phyloP scores from a whole-genome alignment of 2,888 invertebrate species.

The Teinopalpus imperialis region DNA sequence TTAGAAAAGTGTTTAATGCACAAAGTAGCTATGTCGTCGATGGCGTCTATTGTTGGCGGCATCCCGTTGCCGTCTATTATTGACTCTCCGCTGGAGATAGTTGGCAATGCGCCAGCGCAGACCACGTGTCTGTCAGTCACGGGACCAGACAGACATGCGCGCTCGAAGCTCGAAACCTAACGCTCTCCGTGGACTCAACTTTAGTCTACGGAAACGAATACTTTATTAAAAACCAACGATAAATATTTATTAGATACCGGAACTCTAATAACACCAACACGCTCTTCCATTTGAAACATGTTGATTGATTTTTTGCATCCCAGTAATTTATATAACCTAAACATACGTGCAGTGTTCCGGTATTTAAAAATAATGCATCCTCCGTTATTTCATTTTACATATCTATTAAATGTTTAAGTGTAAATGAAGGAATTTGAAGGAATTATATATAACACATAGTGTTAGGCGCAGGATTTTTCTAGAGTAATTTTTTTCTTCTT shows the following conservation, averaged over 20 bases:
- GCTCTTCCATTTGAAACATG: neutral
- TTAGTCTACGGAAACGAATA: slow-evolving; percentile 20
- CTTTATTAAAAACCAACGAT: slow-evolving; percentile 1
- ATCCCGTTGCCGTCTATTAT: slow-evolving; percentile 79
- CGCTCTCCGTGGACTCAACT: slow-evolving; percentile 41
- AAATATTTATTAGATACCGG: neutral
- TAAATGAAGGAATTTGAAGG: too few species aligned
- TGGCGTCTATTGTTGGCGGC: slow-evolving; percentile 80
- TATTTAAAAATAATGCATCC: neutral
- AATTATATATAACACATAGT: neutral
- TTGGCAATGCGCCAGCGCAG: slow-evolving; percentile 73
- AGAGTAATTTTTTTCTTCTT: neutral
- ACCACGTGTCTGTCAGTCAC: slow-evolving; percentile 77
- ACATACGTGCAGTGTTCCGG: too few species aligned
- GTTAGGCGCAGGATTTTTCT: neutral
- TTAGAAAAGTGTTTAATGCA: slow-evolving; percentile 6
- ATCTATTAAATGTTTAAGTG: too few species aligned
- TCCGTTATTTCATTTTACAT: too few species aligned
- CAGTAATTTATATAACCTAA: neutral
- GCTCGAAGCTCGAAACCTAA: slow-evolving; percentile 45
- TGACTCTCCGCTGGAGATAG: slow-evolving; percentile 80
- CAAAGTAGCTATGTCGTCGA: slow-evolving; percentile 29
- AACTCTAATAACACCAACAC: neutral
- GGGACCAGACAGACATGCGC: slow-evolving; percentile 62
- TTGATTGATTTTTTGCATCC: slow-evolving; percentile 5